Base-by-base conservation (phyloP, 2,113 vertebrate genomes). In the Conger conger region DNA sequence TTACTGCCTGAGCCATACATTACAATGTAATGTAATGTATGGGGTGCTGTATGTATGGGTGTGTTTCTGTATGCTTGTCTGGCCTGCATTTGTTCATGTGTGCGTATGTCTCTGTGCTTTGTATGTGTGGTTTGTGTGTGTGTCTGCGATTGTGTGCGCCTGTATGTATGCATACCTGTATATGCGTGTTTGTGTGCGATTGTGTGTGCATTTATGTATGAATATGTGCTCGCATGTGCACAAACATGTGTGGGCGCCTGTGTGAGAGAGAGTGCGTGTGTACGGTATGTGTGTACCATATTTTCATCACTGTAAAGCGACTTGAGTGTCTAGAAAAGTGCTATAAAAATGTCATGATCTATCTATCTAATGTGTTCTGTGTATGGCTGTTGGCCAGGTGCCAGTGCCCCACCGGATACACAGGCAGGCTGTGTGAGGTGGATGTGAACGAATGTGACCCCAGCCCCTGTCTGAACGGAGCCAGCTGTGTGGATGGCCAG, bases 381-480 rank as follows among this genome's bases (percentile, higher is more conserved):
- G n/a, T 33, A 73, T 30, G 45, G 36, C 23, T 38, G 5, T 42
- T 81, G 84, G 37, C 30, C 85, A 99, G 98, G 90, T 99, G 98
- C 90, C 94, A 96, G 3, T 99, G 98, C 93, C 92, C 92, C 42
- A 87, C 91, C 73, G 98, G 98, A 1, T 99, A 96, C 93, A 94
- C 91, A 0, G 98, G 98, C 27, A 81, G 86, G 42, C 90, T 93
- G 86, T 99, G 98, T 81, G 96, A 98, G 92, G 84, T 96, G 90
- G 96, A 99, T 81, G 94, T 97, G 91, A 95, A 99, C 60, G 98
- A 99, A 73, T 99, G 98, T 86, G 94, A 94, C 27, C 97, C 97
- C 0, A 97, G 94, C 91, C 98, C 98, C 9, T 99, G 98, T 76
- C 92, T 95, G 93, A 99, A 99, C 76, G 96, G 96, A 33, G 98